Base-by-base conservation (phyloP, 2,113 vertebrate genomes). In the Archocentrus centrarchus region DNA sequence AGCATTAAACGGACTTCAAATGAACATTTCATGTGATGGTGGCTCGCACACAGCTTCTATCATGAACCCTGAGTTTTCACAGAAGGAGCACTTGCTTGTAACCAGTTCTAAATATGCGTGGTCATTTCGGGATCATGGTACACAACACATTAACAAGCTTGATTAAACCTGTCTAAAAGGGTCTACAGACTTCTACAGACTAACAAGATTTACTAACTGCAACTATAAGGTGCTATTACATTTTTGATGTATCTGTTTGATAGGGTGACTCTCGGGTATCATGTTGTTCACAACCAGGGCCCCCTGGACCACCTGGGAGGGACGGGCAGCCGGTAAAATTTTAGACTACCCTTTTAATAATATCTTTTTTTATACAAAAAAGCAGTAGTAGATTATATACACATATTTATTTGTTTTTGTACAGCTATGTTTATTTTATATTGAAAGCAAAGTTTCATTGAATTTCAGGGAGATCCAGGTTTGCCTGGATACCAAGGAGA, bases 221-320 rank as follows among this genome's bases (percentile, higher is more conserved):
- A n/a, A 30, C 4, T 14, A n/a, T 35, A 35, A 73, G 55, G 3
- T 53, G 11, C 59, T 37, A 47, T n/a, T 64, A 6, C 17, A 73
- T 73, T n/a, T 8, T 55, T 44, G 8, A 55, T 22, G 1, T 3
- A 1, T 83, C 30, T 32, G 14, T 62, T 63, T 85, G 24, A 17
- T 75, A 95, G 94, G 94, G 93, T 57, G 79, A 93, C 7, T 85
- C 93, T 22, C 6, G 1, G 58, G 15, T 18, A 44, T 61, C 80
- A 39, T 4, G 0, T 6, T 3, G 22, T 73, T 30, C 30, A 53
- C 6, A 2, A 7, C 27, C 15, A 55, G 93, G 89, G 9, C 17
- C 39, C 60, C 24, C 3, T 50, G 94, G 93, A 50, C 61, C 9
- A 24, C 84, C 44, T 18, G 94, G 93, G 37, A 81, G 11, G 15